Evolutionary conservation across 2,888 invertebrate genomes (phyloP).

Genomic region (Sarcophaga carnaria): DNA sequence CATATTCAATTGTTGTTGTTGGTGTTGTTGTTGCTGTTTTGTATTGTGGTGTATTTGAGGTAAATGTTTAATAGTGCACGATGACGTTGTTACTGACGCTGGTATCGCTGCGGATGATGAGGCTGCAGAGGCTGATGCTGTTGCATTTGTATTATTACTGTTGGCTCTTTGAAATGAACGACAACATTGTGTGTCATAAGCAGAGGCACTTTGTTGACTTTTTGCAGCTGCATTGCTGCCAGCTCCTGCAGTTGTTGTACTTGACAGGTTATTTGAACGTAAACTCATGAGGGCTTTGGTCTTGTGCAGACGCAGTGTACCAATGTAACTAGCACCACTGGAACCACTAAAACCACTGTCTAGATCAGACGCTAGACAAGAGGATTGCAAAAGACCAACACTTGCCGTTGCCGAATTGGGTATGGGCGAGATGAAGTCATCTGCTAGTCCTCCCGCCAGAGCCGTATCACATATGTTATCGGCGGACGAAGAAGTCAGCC

Average conservation of each 20-base stretch:
- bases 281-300: conserved; percentile 78
- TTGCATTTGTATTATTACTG: conserved; percentile 29
- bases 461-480: conserved; percentile 86
- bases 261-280: conserved; percentile 73
- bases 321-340: conserved; percentile 91
- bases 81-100: conserved; percentile 9
- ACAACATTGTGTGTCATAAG: conserved; percentile 78
- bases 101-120: too few species aligned
- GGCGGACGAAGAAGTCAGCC: conserved; percentile 75
- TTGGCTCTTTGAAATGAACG: conserved; percentile 79
- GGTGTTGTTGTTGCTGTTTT: conserved; percentile 62
- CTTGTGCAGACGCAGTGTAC: conserved; percentile 84
- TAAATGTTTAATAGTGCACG: conserved; percentile 62
- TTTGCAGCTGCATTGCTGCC: conserved; percentile 54
- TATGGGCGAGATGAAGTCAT: conserved; percentile 84
- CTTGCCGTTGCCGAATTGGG: conserved; percentile 73
- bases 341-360: conserved; percentile 93
- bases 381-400: conserved; percentile 80
- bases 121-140: too few species aligned
- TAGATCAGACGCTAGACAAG: conserved; percentile 84
- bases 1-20: conserved; percentile 41
- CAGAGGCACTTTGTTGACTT: conserved; percentile 71
- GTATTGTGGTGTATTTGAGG: conserved; percentile 69
- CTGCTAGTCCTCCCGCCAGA: conserved; percentile 79
- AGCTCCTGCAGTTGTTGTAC: conserved; percentile 34